These are phyloP conservation scores for Saimiri boliviensis DNA, from an alignment of 2,113 vertebrate species.

Conservation along the genomic window DNA sequence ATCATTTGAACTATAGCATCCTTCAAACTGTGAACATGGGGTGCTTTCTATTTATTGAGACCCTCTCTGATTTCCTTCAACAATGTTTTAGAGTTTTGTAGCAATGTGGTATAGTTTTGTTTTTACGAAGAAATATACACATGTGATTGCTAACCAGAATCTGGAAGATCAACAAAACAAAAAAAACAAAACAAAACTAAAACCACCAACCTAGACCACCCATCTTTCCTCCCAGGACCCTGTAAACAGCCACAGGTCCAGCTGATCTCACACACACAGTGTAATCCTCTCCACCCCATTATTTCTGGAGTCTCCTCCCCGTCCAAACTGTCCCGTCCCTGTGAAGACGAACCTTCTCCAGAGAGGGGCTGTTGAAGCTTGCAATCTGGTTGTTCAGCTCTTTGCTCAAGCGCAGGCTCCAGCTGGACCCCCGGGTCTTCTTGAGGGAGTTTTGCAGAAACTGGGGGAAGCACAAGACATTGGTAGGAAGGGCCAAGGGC, in stretches of 20 bases:
- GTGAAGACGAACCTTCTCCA: constrained; percentile 64
- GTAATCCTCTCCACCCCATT: rapidly evolving
- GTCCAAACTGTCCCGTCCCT: background rate
- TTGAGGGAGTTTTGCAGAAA: constrained; percentile 73
- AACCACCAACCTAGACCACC: rapidly evolving
- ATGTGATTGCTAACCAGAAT: background rate
- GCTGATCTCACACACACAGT: background rate
- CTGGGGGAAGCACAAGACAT: background rate
- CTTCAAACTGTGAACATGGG: background rate
- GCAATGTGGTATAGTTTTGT: too few species aligned
- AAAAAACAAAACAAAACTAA: background rate
- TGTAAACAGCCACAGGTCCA: rapidly evolving
- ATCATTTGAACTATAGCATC: background rate
- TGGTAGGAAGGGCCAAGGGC: rapidly evolving
- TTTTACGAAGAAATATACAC: background rate
- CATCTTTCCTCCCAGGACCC: background rate
- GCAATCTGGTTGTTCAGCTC: constrained; percentile 67
- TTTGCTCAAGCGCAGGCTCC: constrained; percentile 70
- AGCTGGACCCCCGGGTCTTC: constrained; percentile 67
- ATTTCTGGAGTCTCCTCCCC: background rate
- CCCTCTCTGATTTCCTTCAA: background rate
- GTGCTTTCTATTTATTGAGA: background rate
- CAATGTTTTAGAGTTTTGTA: background rate
- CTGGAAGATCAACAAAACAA: background rate
- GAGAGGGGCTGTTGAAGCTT: constrained; percentile 62